Conservation (phyloP, 2,888 invertebrate species). For the Tortricodes alternella region DNA sequence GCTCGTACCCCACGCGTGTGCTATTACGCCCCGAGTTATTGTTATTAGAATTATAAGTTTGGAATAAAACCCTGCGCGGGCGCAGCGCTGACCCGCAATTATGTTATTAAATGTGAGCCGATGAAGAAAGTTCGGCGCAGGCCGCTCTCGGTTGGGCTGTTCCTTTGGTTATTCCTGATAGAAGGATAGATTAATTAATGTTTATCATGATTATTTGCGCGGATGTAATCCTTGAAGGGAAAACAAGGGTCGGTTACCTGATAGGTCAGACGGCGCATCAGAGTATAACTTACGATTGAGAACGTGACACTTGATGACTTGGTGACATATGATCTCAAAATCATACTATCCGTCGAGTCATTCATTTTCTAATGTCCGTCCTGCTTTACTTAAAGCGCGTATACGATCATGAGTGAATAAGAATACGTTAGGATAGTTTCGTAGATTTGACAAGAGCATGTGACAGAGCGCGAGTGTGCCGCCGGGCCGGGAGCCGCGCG, state of each 20-base stretch:
- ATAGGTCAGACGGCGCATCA: no score
- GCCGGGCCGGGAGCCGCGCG: conserved; percentile 31
- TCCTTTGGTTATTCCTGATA: neutral
- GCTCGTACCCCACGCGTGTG: neutral
- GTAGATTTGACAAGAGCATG: neutral
- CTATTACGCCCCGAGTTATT: conserved; percentile 22
- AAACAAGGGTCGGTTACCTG: no score
- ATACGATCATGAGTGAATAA: no score
- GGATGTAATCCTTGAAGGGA: no score
- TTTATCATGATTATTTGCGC: no score
- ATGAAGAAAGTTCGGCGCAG: conserved; percentile 26
- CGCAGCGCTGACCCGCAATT: conserved; percentile 51
- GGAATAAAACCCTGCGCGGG: conserved; percentile 12
- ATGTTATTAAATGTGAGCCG: conserved; percentile 57
- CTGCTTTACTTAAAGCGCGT: no score
- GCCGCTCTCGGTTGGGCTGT: neutral
- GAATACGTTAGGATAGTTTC: neutral
- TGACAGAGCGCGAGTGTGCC: neutral
- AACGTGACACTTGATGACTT: no score
- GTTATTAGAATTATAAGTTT: conserved; percentile 19
- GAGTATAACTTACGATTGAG: no score
- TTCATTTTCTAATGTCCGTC: no score
- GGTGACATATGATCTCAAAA: no score
- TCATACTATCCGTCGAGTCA: no score
- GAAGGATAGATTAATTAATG: no score